Evolutionary conservation across 2,797 vertebrate species (phyloP).

Genomic region (Cossypha caffra): DNA sequence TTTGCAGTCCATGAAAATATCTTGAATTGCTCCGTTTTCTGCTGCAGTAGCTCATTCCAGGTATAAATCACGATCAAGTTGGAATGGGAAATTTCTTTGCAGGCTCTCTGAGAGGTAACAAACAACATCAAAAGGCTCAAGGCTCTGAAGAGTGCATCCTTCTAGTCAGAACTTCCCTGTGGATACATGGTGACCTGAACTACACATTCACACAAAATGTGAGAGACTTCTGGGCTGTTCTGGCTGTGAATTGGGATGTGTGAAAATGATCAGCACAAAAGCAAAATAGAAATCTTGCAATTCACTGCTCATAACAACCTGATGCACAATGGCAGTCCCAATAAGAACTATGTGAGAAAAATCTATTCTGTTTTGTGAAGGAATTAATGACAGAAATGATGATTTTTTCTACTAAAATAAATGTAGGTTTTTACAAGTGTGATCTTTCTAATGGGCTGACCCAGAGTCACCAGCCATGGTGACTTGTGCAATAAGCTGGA

Average conservation of each 20-base stretch:
- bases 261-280: background rate
- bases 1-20: background rate
- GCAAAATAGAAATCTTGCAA: background rate
- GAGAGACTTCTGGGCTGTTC: background rate
- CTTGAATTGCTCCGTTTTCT: background rate
- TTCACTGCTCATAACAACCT: background rate
- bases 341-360: background rate
- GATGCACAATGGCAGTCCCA: background rate
- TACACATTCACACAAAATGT: background rate
- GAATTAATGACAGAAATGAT: background rate
- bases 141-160: background rate
- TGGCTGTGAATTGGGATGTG: background rate
- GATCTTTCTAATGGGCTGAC: background rate
- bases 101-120: background rate
- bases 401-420: background rate
- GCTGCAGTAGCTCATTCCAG: background rate
- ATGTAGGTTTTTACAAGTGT: background rate
- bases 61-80: background rate
- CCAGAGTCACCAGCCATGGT: background rate
- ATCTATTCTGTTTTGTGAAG: background rate
- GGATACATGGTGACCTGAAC: background rate
- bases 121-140: background rate
- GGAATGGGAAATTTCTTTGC: background rate
- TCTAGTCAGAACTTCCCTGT: background rate
- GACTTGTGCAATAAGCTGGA: background rate